phyloP scores from a whole-genome alignment of 1,140 invertebrate genomes.

The Drosophila melanogaster region DNA sequence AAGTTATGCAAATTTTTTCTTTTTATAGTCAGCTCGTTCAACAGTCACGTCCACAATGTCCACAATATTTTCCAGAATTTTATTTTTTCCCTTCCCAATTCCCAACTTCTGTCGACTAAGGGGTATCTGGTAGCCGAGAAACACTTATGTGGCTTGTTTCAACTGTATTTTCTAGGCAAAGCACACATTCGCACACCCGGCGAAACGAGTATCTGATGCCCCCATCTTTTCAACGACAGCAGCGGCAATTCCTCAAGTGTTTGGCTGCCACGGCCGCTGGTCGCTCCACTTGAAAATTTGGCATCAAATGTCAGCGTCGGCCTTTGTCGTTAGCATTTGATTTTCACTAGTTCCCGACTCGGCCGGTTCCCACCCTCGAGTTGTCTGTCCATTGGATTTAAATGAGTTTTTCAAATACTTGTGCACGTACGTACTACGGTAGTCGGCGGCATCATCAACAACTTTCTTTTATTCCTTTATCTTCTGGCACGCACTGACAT shows the following conservation, averaged over 20 bases:
- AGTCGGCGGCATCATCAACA: slow-evolving; percentile 63
- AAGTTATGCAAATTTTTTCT: too few species aligned
- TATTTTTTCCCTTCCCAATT: too few species aligned
- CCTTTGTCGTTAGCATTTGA: slow-evolving; percentile 78
- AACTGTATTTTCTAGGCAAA: slow-evolving; percentile 1
- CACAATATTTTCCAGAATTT: too few species aligned
- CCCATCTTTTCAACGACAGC: slow-evolving; percentile 79
- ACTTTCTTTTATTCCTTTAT: slow-evolving; percentile 65
- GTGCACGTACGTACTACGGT: slow-evolving; percentile 70
- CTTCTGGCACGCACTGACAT: slow-evolving; percentile 60
- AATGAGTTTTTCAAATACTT: slow-evolving; percentile 83
- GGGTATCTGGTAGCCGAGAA: too few species aligned
- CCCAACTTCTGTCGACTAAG: too few species aligned
- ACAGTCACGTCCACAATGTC: too few species aligned
- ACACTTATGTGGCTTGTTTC: neutral
- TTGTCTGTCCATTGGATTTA: slow-evolving; percentile 62
- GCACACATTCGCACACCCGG: slow-evolving; percentile 36
- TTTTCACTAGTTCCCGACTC: slow-evolving; percentile 68
- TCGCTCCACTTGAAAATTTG: slow-evolving; percentile 80
- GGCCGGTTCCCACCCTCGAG: slow-evolving; percentile 38
- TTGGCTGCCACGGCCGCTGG: slow-evolving; percentile 60
- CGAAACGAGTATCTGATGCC: slow-evolving; percentile 68
- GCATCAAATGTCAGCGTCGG: slow-evolving; percentile 80
- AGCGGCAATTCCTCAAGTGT: slow-evolving; percentile 82
- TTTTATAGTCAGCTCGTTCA: too few species aligned